Evolutionary conservation across 2,113 vertebrate genomes (phyloP).

Genomic region (Strix uralensis): DNA sequence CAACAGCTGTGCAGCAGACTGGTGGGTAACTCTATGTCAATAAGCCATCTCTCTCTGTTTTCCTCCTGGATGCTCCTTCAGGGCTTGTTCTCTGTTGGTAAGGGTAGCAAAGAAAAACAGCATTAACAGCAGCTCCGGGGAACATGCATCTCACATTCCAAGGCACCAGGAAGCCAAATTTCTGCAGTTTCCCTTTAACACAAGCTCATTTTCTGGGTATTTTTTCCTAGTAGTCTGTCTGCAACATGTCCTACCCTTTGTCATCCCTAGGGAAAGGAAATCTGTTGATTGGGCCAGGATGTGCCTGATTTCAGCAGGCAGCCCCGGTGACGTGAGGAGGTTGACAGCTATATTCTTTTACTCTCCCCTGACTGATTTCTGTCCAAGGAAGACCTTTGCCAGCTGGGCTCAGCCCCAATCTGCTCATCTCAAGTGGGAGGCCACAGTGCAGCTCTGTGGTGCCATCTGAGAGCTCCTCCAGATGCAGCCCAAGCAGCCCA

Average conservation of each 20-base stretch:
- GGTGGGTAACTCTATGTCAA: background rate
- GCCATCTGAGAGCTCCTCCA: background rate
- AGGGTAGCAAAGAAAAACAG: background rate
- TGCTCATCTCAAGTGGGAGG: background rate
- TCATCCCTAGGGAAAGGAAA: background rate
- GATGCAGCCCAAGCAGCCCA: background rate
- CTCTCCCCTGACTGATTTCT: background rate
- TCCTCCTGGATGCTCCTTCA: background rate
- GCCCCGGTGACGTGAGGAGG: background rate
- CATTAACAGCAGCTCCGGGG: background rate
- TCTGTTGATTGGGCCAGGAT: background rate
- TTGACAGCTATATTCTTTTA: rapidly evolving
- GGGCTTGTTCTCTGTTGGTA: rapidly evolving
- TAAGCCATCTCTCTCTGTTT: background rate
- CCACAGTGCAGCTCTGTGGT: background rate
- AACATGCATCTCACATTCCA: background rate
- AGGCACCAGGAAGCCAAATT: background rate
- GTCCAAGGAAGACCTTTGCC: background rate
- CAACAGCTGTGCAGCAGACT: background rate
- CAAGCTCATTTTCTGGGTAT: background rate
- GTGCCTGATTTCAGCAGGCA: background rate
- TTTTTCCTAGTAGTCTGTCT: background rate
- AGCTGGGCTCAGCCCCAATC: too few relatives aligned
- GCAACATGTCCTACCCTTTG: background rate
- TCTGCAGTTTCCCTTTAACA: background rate